Percentiles rank a stretch among this genome's conserved stretches.
Conservation (phyloP, 2,888 invertebrate species). For the Agrochola macilenta region DNA sequence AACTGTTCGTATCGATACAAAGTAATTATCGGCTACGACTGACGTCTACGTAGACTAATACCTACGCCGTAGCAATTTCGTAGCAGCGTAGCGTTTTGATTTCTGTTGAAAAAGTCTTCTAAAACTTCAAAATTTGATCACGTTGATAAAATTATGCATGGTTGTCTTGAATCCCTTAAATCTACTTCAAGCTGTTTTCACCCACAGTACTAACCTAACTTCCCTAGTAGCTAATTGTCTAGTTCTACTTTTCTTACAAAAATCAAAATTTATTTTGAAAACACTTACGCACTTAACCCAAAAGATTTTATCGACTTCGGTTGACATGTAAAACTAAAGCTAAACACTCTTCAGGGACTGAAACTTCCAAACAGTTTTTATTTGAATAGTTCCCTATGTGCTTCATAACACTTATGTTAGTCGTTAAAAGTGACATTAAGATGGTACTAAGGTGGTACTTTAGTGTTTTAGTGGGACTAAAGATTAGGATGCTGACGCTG, state of each 20-base stretch:
- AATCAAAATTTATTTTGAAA: not conserved
- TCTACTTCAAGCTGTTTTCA: not conserved
- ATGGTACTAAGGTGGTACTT: conserved; percentile 52
- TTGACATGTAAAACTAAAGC: conserved; percentile 46
- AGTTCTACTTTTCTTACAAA: not conserved
- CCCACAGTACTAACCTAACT: not conserved
- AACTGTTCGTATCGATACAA: too few relatives aligned
- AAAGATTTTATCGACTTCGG: conserved; percentile 43
- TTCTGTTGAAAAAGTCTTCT: not conserved
- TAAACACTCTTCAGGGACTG: conserved; percentile 21
- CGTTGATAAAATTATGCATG: not conserved
- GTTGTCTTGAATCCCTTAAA: too few relatives aligned
- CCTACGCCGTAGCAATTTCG: conserved; percentile 24
- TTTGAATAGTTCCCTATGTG: conserved; percentile 59
- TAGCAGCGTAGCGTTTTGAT: conserved; percentile 1
- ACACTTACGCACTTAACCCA: not conserved
- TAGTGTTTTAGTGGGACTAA: conserved; percentile 44
- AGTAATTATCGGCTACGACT: not conserved
- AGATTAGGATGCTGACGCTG: conserved; percentile 33
- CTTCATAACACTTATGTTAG: conserved; percentile 63
- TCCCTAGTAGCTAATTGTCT: not conserved
- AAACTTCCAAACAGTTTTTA: conserved; percentile 58
- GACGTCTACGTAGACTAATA: not conserved
- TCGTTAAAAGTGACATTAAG: conserved; percentile 67
- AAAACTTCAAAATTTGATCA: not conserved